A percentile compares a stretch with the other conserved stretches of the same genome.
Evolutionary conservation across 1,140 invertebrate species (phyloP).

Genomic region (Diabrotica undecimpunctata): DNA sequence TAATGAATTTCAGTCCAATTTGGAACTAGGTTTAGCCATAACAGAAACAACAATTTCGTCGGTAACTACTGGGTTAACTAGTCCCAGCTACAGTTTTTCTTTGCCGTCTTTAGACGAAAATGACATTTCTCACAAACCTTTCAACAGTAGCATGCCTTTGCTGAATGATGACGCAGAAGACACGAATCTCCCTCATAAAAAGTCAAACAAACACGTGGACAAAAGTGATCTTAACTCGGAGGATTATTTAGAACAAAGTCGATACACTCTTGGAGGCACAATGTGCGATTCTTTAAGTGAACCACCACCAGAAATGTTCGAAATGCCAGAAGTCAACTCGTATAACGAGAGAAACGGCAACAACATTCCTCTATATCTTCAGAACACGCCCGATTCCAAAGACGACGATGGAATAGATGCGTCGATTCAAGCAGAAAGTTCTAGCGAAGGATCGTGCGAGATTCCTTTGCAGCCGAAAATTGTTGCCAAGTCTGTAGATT

Average conservation of each 20-base stretch:
- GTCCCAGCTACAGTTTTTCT: conserved; percentile 40
- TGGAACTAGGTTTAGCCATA: conserved; percentile 66
- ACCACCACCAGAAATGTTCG: conserved; percentile 47
- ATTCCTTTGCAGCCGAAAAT: conserved; percentile 42
- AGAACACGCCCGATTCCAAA: conserved; percentile 10
- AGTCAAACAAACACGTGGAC: conserved; percentile 8
- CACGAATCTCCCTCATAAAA: neutral
- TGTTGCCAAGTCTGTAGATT: conserved; percentile 27
- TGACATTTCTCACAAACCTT: conserved; percentile 37
- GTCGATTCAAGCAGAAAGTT: conserved; percentile 28
- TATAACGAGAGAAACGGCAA: conserved; percentile 2
- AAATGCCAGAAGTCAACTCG: conserved; percentile 26
- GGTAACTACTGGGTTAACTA: conserved; percentile 39
- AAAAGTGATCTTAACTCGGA: conserved; percentile 3
- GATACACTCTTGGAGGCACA: conserved; percentile 38
- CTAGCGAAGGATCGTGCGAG: conserved; percentile 39
- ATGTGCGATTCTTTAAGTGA: conserved; percentile 47
- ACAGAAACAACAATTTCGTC: conserved; percentile 63
- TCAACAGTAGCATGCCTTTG: conserved; percentile 40
- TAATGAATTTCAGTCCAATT: conserved; percentile 55
- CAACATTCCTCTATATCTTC: conserved; percentile 5
- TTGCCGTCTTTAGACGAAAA: conserved; percentile 40
- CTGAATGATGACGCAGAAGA: conserved; percentile 37
- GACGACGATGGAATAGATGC: conserved; percentile 26
- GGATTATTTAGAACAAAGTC: conserved; percentile 29